Evolutionary conservation across 1,140 invertebrate species (phyloP), one percentile per base, ranked within the genome.

Genomic region (Pantala flavescens): DNA sequence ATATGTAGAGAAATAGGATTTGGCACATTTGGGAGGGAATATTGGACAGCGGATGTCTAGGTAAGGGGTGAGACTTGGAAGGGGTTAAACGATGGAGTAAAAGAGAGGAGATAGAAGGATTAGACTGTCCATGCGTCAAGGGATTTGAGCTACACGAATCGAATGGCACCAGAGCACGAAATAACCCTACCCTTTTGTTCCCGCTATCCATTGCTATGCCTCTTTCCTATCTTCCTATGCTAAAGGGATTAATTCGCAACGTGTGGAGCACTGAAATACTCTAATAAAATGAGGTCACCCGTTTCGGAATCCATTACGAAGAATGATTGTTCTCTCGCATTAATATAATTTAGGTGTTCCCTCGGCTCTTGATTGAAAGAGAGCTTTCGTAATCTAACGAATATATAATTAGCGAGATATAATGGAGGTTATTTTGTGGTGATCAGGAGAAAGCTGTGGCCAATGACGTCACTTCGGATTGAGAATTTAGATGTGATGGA

Each of bases 91-190:
- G 73, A 74, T 7, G 55, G 49, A 24, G 73, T 0, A 23, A 7
- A 3, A 74, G 43, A 16, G 73, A 14, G 43, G 24, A 24, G 49
- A 74, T 63, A 43, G 43, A 36, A 63, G 73, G 24, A 63, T 63
- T 63, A 63, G 49, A 21, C 49, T 19, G 49, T 63, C n/a, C 49
- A 63, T 63, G 49, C 49, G 49, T 63, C 49, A 63, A 63, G 49
- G 49, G 49, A 63, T 63, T 63, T 63, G 49, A 63, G 49, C 49
- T 63, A 63, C 49, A 63, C 16, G 49, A 63, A 63, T 63, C 49
- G 49, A 63, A 63, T 63, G 49, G 49, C n/a, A 63, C 49, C 49
- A 21, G 49, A 63, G 49, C 49, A 63, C 49, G 49, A 63, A 63
- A 63, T 63, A 63, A 63, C 49, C 49, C 49, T 12, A 63, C 3